Evolutionary conservation across 2,113 vertebrate genomes (phyloP).

Genomic region (Chascanopsetta lugubris): DNA sequence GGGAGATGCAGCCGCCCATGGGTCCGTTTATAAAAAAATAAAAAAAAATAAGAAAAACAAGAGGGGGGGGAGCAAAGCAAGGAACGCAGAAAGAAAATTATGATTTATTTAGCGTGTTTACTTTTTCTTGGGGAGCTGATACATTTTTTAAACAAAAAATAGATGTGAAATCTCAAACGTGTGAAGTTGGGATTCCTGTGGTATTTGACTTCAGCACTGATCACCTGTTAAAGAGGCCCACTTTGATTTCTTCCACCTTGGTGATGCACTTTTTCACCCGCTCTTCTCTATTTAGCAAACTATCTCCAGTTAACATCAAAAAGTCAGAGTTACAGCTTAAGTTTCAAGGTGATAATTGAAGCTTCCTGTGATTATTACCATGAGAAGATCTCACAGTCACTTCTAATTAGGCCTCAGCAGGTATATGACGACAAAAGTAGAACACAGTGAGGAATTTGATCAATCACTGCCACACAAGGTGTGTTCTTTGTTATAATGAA

Average conservation of each 20-base stretch:
- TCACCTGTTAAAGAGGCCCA: conserved; percentile 56
- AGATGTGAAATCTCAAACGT: conserved; percentile 62
- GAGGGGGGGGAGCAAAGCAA: conserved; percentile 20
- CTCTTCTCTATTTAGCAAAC: conserved; percentile 41
- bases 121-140: conserved; percentile 73
- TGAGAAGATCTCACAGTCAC: conserved; percentile 30
- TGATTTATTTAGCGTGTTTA: conserved; percentile 86
- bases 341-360: conserved; percentile 46
- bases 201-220: conserved; percentile 63
- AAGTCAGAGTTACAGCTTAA: conserved; percentile 17
- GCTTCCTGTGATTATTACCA: conserved; percentile 28
- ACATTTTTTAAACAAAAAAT: conserved; percentile 64
- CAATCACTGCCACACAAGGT: no score
- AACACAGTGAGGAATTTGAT: conserved; percentile 16
- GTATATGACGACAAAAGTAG: conserved; percentile 9
- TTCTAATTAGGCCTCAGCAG: conserved; percentile 27
- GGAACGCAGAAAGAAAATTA: conserved; percentile 63
- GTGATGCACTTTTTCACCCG: conserved; percentile 48
- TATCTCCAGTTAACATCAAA: conserved; percentile 35
- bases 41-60: conserved; percentile 36
- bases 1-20: conserved; percentile 70
- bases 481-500: neutral
- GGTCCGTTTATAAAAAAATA: conserved; percentile 67
- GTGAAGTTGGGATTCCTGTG: conserved; percentile 49
- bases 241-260: conserved; percentile 68